Percentiles rank a stretch among this genome's conserved stretches.
Conservation (phyloP, 1,140 invertebrate species). For the Drosophila equinoxialis region DNA sequence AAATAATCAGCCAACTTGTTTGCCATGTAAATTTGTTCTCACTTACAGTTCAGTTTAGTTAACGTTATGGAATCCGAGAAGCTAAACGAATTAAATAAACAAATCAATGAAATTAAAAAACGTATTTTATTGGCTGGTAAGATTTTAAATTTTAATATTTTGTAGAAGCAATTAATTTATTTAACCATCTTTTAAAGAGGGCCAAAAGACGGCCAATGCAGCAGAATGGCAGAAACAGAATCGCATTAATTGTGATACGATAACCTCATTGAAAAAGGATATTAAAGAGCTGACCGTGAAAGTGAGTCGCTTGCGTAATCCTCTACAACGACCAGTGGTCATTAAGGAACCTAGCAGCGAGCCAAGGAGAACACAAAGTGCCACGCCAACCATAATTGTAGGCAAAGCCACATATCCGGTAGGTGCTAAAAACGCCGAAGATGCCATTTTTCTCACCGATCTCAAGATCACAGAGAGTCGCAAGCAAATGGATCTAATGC, state of each 20-base stretch:
- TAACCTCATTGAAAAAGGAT: slow-evolving; percentile 89
- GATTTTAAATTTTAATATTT: background rate
- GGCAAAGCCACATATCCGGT: slow-evolving; percentile 77
- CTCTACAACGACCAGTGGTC: slow-evolving; percentile 65
- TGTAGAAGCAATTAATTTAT: background rate
- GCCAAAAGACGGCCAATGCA: slow-evolving; percentile 91
- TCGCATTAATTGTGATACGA: slow-evolving; percentile 88
- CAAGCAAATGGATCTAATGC: slow-evolving; percentile 89
- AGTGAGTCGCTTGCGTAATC: slow-evolving; percentile 84
- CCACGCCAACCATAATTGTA: slow-evolving; percentile 69
- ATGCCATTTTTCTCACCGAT: slow-evolving; percentile 86
- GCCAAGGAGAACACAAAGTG: slow-evolving; percentile 44
- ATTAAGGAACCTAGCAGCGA: slow-evolving; percentile 60
- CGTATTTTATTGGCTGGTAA: slow-evolving; percentile 91
- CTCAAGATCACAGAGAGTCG: slow-evolving; percentile 90
- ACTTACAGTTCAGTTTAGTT: background rate
- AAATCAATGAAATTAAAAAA: slow-evolving; percentile 91
- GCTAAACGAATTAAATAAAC: slow-evolving; percentile 87
- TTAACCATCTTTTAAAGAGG: slow-evolving; percentile 85
- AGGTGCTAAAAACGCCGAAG: slow-evolving; percentile 84
- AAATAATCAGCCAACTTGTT: slow-evolving; percentile 3
- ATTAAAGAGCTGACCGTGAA: slow-evolving; percentile 86
- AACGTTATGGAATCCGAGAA: slow-evolving; percentile 84
- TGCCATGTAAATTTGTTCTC: background rate
- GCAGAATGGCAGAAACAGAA: slow-evolving; percentile 90